Evolutionary conservation across 2,113 vertebrate species (phyloP).

Genomic region (Pogonocichla stellata): DNA sequence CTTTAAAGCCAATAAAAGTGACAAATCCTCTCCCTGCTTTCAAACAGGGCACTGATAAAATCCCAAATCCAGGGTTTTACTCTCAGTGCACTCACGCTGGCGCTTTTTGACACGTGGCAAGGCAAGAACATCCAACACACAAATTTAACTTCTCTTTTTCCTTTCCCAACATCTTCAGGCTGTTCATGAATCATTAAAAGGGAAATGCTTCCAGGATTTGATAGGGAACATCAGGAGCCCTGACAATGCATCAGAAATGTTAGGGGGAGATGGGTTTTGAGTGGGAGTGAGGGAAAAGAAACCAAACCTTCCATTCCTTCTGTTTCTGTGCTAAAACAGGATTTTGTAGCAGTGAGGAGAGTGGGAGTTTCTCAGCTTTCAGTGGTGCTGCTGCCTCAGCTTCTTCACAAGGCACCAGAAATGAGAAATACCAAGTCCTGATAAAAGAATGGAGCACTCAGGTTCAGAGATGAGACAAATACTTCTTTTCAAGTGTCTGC

Average conservation of each 20-base stretch:
- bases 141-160: neutral
- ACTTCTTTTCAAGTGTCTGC: neutral
- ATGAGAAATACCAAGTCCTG: neutral
- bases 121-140: neutral
- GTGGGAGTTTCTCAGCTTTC: neutral
- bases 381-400: neutral
- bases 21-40: neutral
- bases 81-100: accelerated
- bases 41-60: neutral
- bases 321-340: neutral
- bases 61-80: neutral
- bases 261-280: neutral
- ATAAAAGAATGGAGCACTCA: neutral
- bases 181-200: neutral
- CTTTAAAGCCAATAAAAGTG: neutral
- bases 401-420: neutral
- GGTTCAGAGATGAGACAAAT: neutral
- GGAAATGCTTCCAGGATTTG: neutral
- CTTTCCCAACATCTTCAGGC: neutral
- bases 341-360: accelerated
- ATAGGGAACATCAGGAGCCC: neutral
- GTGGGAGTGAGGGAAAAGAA: neutral
- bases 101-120: neutral
- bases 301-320: neutral
- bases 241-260: accelerated